Base-by-base conservation (phyloP, 1,140 invertebrate genomes). In the Drosophila baimaii region DNA sequence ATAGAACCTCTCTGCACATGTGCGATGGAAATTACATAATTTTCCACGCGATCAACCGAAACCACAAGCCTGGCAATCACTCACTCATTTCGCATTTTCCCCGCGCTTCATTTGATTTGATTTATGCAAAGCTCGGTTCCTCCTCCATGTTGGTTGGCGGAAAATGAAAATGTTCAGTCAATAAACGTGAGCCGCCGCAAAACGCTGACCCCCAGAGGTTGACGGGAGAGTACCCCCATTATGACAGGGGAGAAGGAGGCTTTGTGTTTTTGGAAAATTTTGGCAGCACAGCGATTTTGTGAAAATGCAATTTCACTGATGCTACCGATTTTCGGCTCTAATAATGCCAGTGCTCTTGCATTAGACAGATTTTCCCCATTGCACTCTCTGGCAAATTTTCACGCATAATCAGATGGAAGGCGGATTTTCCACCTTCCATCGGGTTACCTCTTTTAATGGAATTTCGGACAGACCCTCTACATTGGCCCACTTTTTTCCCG, bases 111-210 rank as follows among this genome's bases (percentile, higher is more conserved):
- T 47, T 70, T 70, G 31, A 44, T 23, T 68, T 70, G 63, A 68
- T 71, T 71, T 71, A 71, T 71, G 68, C 52, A 70, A 70, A 71
- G 47, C 27, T 58, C 43, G n/a, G 61, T 9, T 37, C 49, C 31
- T 35, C 19, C 49, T 29, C 27, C 21, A 4, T 47, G 46, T 10
- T 13, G 47, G 12, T 21, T 25, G n/a, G 29, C 39, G 66, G 52
- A 33, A 70, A 70, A 56, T 55, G 63, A 35, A 70, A 70, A 47
- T 71, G 25, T 71, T 71, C 65, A 71, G 41, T 71, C 51, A 71
- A 70, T 58, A 71, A 70, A 71, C 68, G 65, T 71, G 65, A 71
- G 68, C 33, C 62, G 49, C 49, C 49, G 49, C 29, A 58, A 58
- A 71, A 57, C 15, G 51, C 47, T 57, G 68, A 71, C 68, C 68